Percentiles rank a stretch among this genome's conserved stretches.
phyloP scores from a whole-genome alignment of 1,140 invertebrate species.

The Spodoptera frugiperda region DNA sequence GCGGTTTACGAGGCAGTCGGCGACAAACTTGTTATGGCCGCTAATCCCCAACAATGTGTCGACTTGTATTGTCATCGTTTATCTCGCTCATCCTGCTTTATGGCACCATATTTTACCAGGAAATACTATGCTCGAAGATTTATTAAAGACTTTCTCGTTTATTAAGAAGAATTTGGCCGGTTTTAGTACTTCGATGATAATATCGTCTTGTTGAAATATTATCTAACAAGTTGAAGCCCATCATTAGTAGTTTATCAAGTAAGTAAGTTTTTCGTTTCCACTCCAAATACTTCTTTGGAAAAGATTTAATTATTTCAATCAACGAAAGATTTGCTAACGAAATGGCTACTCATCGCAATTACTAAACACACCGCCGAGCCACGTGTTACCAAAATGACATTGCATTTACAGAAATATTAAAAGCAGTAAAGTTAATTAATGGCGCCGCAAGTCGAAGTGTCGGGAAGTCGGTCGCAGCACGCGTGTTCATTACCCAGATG shows the following conservation, averaged over 20 bases:
- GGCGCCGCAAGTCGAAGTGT: neutral
- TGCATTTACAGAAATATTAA: neutral
- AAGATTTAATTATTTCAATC: no score
- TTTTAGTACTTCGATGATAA: no score
- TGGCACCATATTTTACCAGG: neutral
- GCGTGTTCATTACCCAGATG: conserved; percentile 41
- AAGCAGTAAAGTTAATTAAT: conserved; percentile 2
- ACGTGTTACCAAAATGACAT: neutral
- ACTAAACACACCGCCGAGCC: no score
- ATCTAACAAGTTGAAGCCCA: neutral
- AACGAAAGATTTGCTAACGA: no score
- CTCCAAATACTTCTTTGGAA: no score
- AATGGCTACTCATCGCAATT: no score
- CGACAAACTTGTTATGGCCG: conserved; percentile 16
- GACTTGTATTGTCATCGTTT: neutral
- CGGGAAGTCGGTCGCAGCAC: neutral
- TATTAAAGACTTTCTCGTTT: neutral
- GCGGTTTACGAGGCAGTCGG: conserved; percentile 11
- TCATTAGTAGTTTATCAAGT: no score
- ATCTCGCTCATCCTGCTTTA: neutral
- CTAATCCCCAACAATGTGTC: conserved; percentile 22
- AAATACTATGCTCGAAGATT: neutral
- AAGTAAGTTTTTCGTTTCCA: no score
- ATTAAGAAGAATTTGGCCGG: no score
- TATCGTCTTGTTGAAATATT: neutral